Evolutionary conservation across 2,888 invertebrate species (phyloP).

Genomic region (Rhimphoctona megacephalus): DNA sequence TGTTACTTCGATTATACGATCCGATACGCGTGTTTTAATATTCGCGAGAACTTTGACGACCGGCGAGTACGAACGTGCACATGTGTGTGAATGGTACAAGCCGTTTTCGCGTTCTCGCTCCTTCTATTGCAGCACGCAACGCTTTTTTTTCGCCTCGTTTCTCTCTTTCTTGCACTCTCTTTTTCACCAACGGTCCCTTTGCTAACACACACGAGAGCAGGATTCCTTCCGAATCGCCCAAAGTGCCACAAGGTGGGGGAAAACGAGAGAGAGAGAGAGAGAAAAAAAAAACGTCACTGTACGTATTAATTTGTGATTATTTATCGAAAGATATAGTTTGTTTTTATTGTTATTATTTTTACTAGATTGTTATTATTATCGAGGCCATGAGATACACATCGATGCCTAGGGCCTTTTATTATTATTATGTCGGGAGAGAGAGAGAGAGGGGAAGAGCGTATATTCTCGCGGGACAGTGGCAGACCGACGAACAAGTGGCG

Average conservation of each 20-base stretch:
- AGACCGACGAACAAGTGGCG: neutral
- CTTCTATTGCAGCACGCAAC: slow-evolving; percentile 19
- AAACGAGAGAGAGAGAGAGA: slow-evolving; percentile 1
- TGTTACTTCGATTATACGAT: slow-evolving; percentile 14
- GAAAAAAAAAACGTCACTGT: slow-evolving; percentile 1
- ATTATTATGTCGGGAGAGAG: neutral
- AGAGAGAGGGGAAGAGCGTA: slow-evolving; percentile 5
- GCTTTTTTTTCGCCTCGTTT: slow-evolving; percentile 25
- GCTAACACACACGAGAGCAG: neutral
- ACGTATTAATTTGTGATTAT: neutral
- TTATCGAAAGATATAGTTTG: neutral
- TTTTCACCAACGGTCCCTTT: neutral
- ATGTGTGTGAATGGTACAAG: slow-evolving; percentile 75
- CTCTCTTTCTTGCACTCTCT: slow-evolving; percentile 14
- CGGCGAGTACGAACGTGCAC: slow-evolving; percentile 79
- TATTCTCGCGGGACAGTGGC: slow-evolving; percentile 11
- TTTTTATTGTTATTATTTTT: slow-evolving; percentile 12
- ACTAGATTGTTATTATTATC: neutral
- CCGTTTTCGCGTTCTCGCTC: slow-evolving; percentile 46
- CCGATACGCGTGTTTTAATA: slow-evolving; percentile 18
- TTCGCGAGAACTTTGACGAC: slow-evolving; percentile 70
- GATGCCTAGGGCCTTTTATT: slow-evolving; percentile 14
- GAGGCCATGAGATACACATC: slow-evolving; percentile 4
- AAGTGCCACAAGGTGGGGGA: neutral
- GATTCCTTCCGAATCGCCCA: slow-evolving; percentile 19